Conservation (phyloP, 1,140 invertebrate genomes). For the Portunus trituberculatus region DNA sequence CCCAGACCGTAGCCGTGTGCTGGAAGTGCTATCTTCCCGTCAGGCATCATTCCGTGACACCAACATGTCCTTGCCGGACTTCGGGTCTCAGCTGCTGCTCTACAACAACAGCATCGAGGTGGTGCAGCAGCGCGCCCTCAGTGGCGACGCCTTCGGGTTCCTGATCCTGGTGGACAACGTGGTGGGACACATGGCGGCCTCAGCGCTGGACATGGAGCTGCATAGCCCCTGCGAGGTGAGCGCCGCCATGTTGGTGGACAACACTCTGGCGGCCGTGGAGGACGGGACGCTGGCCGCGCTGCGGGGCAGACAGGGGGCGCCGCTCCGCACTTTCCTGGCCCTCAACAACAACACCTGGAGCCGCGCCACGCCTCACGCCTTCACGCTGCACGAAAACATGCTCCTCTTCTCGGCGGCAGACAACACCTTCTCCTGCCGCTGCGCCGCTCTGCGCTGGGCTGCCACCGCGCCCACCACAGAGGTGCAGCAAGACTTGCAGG, state of each 20-base stretch:
- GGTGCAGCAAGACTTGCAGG: slow-evolving; percentile 58
- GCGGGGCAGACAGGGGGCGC: slow-evolving; percentile 25
- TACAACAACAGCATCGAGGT: slow-evolving; percentile 64
- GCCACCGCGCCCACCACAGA: neutral
- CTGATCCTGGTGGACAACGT: slow-evolving; percentile 65
- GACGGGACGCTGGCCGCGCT: slow-evolving; percentile 44
- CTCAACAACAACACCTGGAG: slow-evolving; percentile 69
- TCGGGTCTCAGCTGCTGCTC: slow-evolving; percentile 61
- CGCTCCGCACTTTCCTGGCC: slow-evolving; percentile 63
- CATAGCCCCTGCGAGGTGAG: slow-evolving; percentile 74
- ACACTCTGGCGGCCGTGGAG: slow-evolving; percentile 46
- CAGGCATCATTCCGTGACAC: slow-evolving; percentile 26
- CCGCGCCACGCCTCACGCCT: slow-evolving; percentile 46
- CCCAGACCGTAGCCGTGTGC: neutral
- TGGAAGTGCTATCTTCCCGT: slow-evolving; percentile 58
- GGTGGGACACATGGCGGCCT: slow-evolving; percentile 18
- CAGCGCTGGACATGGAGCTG: slow-evolving; percentile 67
- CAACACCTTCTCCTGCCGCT: slow-evolving; percentile 66
- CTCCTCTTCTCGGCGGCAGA: slow-evolving; percentile 60
- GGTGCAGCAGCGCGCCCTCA: slow-evolving; percentile 50
- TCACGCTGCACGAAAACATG: slow-evolving; percentile 48
- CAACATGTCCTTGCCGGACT: slow-evolving; percentile 68
- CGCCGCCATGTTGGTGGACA: slow-evolving; percentile 67
- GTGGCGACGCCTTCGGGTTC: slow-evolving; percentile 57
- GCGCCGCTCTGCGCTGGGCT: slow-evolving; percentile 56